Conservation (phyloP, 2,888 invertebrate species). For the Protophormia terraenovae region DNA sequence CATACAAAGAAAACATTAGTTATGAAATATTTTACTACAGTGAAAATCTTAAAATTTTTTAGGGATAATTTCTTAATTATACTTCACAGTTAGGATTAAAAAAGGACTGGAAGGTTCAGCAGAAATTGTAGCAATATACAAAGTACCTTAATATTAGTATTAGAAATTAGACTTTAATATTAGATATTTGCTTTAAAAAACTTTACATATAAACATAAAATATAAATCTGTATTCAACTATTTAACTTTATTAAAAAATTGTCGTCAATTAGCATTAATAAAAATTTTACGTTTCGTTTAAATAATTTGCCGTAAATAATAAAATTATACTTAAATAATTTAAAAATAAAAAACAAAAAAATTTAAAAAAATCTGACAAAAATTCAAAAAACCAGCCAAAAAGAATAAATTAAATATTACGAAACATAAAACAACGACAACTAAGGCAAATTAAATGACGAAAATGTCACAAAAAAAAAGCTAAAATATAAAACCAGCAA, state of each 20-base stretch:
- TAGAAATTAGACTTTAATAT: too few relatives aligned
- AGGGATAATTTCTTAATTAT: too few relatives aligned
- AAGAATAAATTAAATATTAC: slow-evolving; percentile 35
- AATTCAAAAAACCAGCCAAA: background rate
- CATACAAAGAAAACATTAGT: too few relatives aligned
- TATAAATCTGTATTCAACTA: background rate
- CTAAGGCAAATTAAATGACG: background rate
- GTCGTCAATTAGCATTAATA: slow-evolving; percentile 34
- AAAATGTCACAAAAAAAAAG: slow-evolving; percentile 3
- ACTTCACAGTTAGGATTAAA: too few relatives aligned
- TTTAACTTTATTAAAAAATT: background rate
- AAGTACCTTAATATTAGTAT: too few relatives aligned
- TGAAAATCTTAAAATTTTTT: too few relatives aligned
- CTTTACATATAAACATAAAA: too few relatives aligned
- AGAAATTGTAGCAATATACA: too few relatives aligned
- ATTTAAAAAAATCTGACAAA: background rate
- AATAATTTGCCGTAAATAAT: slow-evolving; percentile 33
- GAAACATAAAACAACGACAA: slow-evolving; percentile 26
- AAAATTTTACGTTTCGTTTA: slow-evolving; percentile 23
- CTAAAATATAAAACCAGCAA: background rate
- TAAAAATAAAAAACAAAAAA: slow-evolving; percentile 30
- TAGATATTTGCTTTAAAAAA: too few relatives aligned
- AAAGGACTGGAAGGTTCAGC: too few relatives aligned
- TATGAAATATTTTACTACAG: too few relatives aligned
- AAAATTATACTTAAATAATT: slow-evolving; percentile 26